These are phyloP conservation scores for Chlorospingus flavigularis DNA, from an alignment of 2,797 vertebrate genomes.

Conservation along the genomic window DNA sequence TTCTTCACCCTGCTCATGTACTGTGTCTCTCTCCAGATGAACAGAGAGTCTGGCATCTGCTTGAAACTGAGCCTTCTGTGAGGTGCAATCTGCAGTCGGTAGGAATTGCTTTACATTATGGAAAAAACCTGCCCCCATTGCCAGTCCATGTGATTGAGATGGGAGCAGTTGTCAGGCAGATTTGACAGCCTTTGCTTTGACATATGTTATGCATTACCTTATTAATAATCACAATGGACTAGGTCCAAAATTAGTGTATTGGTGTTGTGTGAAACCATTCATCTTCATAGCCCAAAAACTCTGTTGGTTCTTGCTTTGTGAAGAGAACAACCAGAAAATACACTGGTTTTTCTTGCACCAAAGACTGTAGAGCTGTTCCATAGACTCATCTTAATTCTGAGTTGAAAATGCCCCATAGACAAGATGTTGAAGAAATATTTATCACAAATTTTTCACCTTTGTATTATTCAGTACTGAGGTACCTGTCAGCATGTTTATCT, in stretches of 20 bases:
- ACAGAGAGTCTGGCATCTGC: conserved; percentile 27
- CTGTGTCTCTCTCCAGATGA: neutral
- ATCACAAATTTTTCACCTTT: neutral
- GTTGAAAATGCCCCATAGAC: neutral
- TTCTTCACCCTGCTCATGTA: neutral
- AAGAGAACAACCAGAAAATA: neutral
- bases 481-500: neutral
- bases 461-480: neutral
- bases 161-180: conserved; percentile 17
- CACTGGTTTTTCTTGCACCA: neutral
- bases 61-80: conserved; percentile 39
- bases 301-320: neutral
- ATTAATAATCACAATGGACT: neutral
- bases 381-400: neutral
- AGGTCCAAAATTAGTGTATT: neutral
- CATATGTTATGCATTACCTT: conserved; percentile 34
- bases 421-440: neutral
- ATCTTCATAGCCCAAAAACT: neutral
- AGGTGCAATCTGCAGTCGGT: conserved; percentile 50
- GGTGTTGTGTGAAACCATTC: neutral
- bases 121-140: neutral
- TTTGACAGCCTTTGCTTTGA: conserved; percentile 30
- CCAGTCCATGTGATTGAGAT: neutral
- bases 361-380: neutral
- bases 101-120: neutral